These are phyloP conservation scores for Steatornis caripensis DNA, from an alignment of 2,113 vertebrate genomes.

Conservation along the genomic window DNA sequence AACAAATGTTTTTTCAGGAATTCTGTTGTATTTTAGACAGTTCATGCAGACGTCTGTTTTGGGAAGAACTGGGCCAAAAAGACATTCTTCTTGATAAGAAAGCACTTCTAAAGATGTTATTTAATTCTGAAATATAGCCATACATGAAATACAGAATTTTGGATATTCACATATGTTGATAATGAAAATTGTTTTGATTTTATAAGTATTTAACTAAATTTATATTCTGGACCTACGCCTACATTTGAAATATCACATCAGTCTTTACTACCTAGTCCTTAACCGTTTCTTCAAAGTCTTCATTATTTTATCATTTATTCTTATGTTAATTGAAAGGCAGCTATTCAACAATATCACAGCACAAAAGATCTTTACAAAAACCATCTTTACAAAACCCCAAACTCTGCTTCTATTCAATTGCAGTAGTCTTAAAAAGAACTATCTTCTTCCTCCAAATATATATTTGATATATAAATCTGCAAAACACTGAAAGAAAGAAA, in stretches of 20 bases:
- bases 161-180: not conserved
- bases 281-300: not conserved
- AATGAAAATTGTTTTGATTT: not conserved
- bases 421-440: not conserved
- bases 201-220: not conserved
- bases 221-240: not conserved
- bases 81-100: not conserved
- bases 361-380: constrained; percentile 59
- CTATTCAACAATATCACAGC: constrained; percentile 54
- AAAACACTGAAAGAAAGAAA: constrained; percentile 4
- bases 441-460: not conserved
- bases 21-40: not conserved
- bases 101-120: not conserved
- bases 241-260: not conserved
- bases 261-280: not conserved
- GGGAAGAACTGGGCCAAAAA: not conserved
- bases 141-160: not conserved
- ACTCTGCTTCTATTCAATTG: not conserved
- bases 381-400: not conserved
- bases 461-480: not conserved
- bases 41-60: not conserved
- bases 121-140: not conserved
- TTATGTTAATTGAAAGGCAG: constrained; percentile 26
- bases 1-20: not conserved
- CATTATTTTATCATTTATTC: constrained; percentile 55